phyloP scores from a whole-genome alignment of 2,113 vertebrate species.

The Rhagologus leucostigma region DNA sequence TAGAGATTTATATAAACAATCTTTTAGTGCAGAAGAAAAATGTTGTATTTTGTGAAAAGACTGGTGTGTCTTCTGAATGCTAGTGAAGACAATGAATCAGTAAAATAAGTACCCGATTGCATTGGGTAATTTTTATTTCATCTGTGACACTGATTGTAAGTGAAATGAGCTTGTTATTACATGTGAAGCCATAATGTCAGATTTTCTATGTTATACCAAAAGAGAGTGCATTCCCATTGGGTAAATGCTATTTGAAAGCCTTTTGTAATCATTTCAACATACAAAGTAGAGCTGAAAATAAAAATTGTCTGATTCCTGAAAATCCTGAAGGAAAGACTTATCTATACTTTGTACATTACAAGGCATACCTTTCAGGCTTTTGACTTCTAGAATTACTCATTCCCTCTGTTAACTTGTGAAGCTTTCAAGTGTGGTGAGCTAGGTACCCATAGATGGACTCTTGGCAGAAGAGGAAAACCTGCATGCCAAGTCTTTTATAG shows the following conservation, averaged over 20 bases:
- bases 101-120: neutral
- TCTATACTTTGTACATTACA: neutral
- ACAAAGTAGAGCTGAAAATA: neutral
- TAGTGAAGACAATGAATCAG: neutral
- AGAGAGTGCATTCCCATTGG: neutral
- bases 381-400: neutral
- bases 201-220: neutral
- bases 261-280: neutral
- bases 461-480: neutral
- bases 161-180: neutral
- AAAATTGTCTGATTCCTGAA: neutral
- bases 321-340: neutral
- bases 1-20: neutral
- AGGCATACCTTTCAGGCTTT: neutral
- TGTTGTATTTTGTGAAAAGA: neutral
- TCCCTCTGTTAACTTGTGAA: neutral
- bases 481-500: neutral
- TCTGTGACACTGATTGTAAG: neutral
- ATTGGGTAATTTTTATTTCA: neutral
- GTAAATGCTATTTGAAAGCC: neutral
- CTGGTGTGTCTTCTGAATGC: neutral
- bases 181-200: neutral
- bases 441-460: neutral
- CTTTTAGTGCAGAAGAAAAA: neutral
- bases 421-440: neutral